Evolutionary conservation across 1,140 invertebrate genomes (phyloP), one percentile per base, ranked within the genome.

Genomic region (Danaus melanippus): DNA sequence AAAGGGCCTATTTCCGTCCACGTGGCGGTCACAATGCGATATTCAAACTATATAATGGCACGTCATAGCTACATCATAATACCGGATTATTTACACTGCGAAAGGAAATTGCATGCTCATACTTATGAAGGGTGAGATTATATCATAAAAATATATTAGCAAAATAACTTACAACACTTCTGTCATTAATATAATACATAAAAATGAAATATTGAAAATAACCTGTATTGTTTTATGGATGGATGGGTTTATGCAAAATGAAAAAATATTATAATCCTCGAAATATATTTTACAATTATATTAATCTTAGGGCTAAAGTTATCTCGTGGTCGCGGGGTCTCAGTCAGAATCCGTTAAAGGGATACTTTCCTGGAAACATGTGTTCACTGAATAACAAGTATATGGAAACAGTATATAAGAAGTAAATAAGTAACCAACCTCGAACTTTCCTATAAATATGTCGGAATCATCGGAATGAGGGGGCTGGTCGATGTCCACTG

Each of bases 101-200:
- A 65, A 72, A 74, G 79, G 82, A 84, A 84, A 84, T 84, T 83
- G 79, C 66, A 74, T 69, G 71, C 71, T 76, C 46, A 39, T 39
- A 56, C 42, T 55, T 12, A 39, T 42, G 53, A 11, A 8, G 32
- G 41, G 42, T 42, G 1, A 44, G 40, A 49, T 39, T 49, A 11
- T 10, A n/a, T 21, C 17, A 15, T 15, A 15, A 7, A 49, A 49
- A 17, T 32, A 39, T 49, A 46, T 49, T 49, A 39, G 15, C 17
- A 49, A 50, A 12, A 50, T 8, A 32, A 49, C 39, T 46, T 9
- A 49, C 10, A 49, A 32, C 2, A 21, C 12, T 48, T n/a, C n/a
- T 48, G 9, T n/a, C 47, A 49, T 49, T 53, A 43, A 51, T 10
- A 46, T 41, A 53, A 12, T 12, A 47, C 4, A 12, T 12, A 41